These are phyloP conservation scores for Panthera tigris DNA, from an alignment of 2,113 vertebrate genomes.

Conservation along the genomic window DNA sequence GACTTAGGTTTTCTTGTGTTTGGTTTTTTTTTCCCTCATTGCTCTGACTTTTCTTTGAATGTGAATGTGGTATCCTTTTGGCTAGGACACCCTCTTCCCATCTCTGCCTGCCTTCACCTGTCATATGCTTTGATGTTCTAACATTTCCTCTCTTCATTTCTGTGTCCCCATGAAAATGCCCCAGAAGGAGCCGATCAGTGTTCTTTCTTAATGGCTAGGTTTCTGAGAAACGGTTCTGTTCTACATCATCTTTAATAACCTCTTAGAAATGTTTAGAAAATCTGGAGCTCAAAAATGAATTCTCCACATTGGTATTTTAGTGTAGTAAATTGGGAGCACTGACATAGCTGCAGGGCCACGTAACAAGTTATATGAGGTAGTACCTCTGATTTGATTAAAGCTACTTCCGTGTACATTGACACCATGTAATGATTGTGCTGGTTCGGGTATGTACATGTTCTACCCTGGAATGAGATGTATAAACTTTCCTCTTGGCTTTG, in stretches of 20 bases:
- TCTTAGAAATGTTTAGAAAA: slow-evolving; percentile 38
- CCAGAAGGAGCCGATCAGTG: background rate
- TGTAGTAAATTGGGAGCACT: background rate
- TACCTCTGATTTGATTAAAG: background rate
- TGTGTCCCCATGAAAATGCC: background rate
- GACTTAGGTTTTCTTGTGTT: slow-evolving; percentile 41
- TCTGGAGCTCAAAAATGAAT: background rate
- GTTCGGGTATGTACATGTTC: background rate
- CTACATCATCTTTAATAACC: background rate
- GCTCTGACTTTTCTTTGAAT: slow-evolving; percentile 15
- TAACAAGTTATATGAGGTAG: background rate
- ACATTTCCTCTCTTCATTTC: slow-evolving; percentile 40
- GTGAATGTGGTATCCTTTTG: slow-evolving; percentile 14
- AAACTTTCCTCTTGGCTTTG: background rate
- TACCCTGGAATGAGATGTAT: background rate
- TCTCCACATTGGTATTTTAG: background rate
- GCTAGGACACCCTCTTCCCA: slow-evolving; percentile 3
- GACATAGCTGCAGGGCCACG: background rate
- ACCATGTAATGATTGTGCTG: background rate
- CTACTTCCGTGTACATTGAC: background rate
- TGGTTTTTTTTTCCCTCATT: background rate
- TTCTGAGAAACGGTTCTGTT: slow-evolving; percentile 9
- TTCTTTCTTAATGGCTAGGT: background rate
- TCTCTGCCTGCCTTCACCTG: background rate
- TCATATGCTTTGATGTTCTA: background rate